phyloP scores from a whole-genome alignment of 2,797 vertebrate species.

The Neosalanx taihuensis region DNA sequence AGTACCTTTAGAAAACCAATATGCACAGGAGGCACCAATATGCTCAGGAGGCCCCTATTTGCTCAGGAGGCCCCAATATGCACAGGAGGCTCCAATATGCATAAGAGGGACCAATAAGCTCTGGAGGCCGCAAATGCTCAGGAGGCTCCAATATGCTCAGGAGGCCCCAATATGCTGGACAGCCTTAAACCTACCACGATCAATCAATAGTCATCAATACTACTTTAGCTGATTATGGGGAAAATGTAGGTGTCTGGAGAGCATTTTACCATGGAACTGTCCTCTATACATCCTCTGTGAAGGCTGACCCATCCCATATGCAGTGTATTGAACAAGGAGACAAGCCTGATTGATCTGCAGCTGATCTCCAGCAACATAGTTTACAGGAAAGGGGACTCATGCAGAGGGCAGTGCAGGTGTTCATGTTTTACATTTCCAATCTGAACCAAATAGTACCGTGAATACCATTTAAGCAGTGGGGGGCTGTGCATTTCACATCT shows the following conservation, averaged over 20 bases:
- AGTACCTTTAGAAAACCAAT: neutral
- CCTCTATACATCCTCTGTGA: neutral
- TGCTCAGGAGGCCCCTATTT: no score
- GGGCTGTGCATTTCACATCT: no score
- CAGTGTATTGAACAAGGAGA: conserved; percentile 20
- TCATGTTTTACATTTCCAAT: neutral
- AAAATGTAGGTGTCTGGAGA: conserved; percentile 18
- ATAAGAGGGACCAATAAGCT: no score
- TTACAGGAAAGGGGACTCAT: conserved; percentile 23
- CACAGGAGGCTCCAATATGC: no score
- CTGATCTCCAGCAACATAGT: conserved; percentile 7
- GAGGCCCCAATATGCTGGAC: neutral
- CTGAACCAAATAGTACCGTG: no score
- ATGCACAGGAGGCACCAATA: neutral
- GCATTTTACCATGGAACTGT: conserved; percentile 3
- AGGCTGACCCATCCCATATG: no score
- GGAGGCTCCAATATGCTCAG: neutral
- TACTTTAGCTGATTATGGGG: conserved; percentile 14
- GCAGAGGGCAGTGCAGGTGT: neutral
- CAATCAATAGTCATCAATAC: conserved; percentile 16
- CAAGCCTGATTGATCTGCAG: conserved; percentile 3
- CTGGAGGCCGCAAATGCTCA: neutral
- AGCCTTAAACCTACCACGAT: conserved; percentile 12
- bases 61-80: neutral
- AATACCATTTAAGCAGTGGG: no score